These are phyloP conservation scores for Ruditapes philippinarum DNA, from an alignment of 1,140 invertebrate species.

Conservation along the genomic window DNA sequence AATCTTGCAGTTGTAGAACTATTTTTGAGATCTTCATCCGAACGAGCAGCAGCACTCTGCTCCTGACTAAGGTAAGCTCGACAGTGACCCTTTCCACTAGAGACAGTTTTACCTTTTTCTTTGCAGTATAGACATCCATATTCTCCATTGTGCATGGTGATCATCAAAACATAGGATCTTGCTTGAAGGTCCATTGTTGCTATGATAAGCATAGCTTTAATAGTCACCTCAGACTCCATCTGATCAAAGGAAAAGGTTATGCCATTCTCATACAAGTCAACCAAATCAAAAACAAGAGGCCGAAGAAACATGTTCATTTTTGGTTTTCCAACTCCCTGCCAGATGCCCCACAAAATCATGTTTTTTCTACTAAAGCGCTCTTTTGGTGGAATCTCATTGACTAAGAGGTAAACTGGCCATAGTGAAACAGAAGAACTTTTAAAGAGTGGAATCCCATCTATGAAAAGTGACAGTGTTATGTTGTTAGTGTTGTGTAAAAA, in stretches of 20 bases:
- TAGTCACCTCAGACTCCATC: neutral
- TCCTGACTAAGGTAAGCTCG: conserved; percentile 25
- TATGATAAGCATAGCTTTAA: neutral
- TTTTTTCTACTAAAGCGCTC: conserved; percentile 39
- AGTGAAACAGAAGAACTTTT: conserved; percentile 18
- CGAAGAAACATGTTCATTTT: conserved; percentile 37
- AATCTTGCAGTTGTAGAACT: neutral
- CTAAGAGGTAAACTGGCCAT: conserved; percentile 53
- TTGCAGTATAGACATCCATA: conserved; percentile 20
- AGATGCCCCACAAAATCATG: conserved; percentile 53
- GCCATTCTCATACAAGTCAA: conserved; percentile 10
- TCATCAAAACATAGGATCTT: conserved; percentile 29
- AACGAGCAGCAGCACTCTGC: neutral
- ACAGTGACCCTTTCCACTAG: conserved; percentile 13
- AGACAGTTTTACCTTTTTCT: neutral
- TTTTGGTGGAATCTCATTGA: conserved; percentile 59
- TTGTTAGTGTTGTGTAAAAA: conserved; percentile 36
- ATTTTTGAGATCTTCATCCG: neutral
- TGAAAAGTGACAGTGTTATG: conserved; percentile 54
- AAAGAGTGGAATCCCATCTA: conserved; percentile 14
- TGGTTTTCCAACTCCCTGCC: conserved; percentile 53
- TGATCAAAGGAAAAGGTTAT: neutral
- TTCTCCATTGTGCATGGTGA: conserved; percentile 20
- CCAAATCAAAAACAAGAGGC: conserved; percentile 47
- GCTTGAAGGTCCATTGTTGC: conserved; percentile 18